Evolutionary conservation across 1,140 invertebrate genomes (phyloP).

Genomic region (Rhopalosiphum maidis): DNA sequence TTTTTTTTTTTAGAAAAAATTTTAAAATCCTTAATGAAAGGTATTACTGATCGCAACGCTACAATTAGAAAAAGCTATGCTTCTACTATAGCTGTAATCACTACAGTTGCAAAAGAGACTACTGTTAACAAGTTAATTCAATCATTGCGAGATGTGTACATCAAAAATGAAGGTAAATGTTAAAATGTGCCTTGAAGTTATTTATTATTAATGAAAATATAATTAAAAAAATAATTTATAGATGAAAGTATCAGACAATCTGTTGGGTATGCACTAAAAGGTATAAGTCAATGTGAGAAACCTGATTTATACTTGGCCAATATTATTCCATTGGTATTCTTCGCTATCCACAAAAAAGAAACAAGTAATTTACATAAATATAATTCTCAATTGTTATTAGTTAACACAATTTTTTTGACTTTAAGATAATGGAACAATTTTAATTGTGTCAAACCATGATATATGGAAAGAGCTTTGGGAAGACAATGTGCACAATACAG

Average conservation of each 20-base stretch:
- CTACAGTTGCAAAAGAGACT: conserved; percentile 83
- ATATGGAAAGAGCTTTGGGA: conserved; percentile 89
- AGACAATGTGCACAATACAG: conserved; percentile 84
- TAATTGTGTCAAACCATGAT: conserved; percentile 62
- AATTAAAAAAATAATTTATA: conserved; percentile 58
- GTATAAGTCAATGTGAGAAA: conserved; percentile 54
- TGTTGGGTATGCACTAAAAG: conserved; percentile 78
- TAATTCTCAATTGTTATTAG: background rate
- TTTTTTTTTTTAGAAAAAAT: conserved; percentile 76
- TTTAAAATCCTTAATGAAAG: conserved; percentile 76
- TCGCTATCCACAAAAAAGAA: conserved; percentile 77
- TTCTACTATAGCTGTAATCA: conserved; percentile 82
- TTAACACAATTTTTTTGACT: conserved; percentile 4
- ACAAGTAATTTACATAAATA: conserved; percentile 62
- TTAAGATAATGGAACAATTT: background rate
- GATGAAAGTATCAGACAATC: conserved; percentile 77
- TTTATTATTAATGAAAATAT: conserved; percentile 62
- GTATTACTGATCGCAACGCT: conserved; percentile 82
- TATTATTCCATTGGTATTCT: conserved; percentile 83
- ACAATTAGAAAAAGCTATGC: conserved; percentile 84
- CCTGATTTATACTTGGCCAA: conserved; percentile 61
- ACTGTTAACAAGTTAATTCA: conserved; percentile 85
- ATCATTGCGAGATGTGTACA: conserved; percentile 81
- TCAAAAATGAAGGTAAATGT: conserved; percentile 69
- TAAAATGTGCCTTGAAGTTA: background rate